Evolutionary conservation across 1,140 invertebrate genomes (phyloP).

Genomic region (Portunus trituberculatus): DNA sequence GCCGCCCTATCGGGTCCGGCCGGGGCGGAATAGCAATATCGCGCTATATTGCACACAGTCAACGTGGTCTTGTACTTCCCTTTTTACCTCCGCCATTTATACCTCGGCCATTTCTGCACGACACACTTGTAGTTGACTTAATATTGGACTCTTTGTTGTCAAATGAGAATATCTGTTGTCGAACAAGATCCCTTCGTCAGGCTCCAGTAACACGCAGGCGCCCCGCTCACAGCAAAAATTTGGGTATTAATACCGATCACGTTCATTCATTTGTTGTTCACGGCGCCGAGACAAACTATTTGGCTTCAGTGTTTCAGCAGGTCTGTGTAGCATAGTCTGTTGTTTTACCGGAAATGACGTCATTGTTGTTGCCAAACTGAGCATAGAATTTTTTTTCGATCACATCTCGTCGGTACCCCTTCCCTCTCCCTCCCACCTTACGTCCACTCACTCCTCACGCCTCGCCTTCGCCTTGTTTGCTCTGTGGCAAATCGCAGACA

Average conservation of each 20-base stretch:
- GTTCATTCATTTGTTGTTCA: too few species aligned
- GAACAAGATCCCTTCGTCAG: background rate
- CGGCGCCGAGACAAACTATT: too few species aligned
- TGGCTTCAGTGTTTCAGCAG: too few species aligned
- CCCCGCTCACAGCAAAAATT: background rate
- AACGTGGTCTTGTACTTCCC: background rate
- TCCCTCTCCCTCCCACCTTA: background rate
- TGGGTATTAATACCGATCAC: background rate
- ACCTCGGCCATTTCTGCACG: background rate
- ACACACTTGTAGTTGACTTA: background rate
- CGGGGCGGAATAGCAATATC: background rate
- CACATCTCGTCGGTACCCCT: background rate
- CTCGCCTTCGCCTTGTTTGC: background rate
- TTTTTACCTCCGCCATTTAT: slow-evolving; percentile 11
- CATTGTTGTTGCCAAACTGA: background rate
- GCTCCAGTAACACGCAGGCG: background rate
- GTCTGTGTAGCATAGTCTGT: background rate
- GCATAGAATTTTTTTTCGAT: background rate
- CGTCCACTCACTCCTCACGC: background rate
- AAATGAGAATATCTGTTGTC: slow-evolving; percentile 1
- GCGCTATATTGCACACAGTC: background rate
- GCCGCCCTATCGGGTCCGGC: background rate
- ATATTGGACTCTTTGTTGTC: background rate
- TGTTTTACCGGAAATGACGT: slow-evolving; percentile 11
- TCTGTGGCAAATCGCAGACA: background rate